Evolutionary conservation across 2,797 vertebrate genomes (phyloP).

Genomic region (Hephaestus fuliginosus): DNA sequence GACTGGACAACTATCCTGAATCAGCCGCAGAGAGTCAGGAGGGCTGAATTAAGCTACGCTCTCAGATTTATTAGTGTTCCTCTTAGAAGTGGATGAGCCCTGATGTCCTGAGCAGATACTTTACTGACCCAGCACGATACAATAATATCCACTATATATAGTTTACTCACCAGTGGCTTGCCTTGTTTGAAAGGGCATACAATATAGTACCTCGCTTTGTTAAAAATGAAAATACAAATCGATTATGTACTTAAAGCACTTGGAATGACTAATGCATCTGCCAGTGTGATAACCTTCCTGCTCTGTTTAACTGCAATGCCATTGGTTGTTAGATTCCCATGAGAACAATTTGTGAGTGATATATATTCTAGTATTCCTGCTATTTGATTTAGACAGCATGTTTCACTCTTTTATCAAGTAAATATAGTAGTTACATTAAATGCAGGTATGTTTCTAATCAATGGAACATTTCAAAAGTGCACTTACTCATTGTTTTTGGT

Average conservation of each 20-base stretch:
- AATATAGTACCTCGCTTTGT: conserved; percentile 49
- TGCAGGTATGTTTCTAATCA: conserved; percentile 56
- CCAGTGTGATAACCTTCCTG: conserved; percentile 43
- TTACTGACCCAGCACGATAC: conserved; percentile 23
- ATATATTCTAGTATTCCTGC: conserved; percentile 29
- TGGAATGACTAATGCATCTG: conserved; percentile 56
- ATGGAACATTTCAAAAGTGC: conserved; percentile 67
- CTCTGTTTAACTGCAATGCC: conserved; percentile 28
- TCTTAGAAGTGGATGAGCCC: conserved; percentile 8
- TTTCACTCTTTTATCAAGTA: conserved; percentile 42
- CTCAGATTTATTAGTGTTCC: neutral
- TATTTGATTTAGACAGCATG: conserved; percentile 55
- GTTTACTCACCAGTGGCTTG: conserved; percentile 52
- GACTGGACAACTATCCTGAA: neutral
- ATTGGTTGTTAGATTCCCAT: conserved; percentile 30
- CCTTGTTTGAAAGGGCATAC: conserved; percentile 58
- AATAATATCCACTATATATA: conserved; percentile 13
- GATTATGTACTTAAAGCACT: conserved; percentile 34
- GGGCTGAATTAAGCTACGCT: neutral
- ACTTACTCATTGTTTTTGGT: conserved; percentile 69
- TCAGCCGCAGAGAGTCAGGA: neutral
- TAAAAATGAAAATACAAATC: conserved; percentile 12
- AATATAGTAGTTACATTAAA: conserved; percentile 20
- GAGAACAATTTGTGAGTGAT: conserved; percentile 21
- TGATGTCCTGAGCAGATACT: conserved; percentile 13